Evolutionary conservation across 2,888 invertebrate genomes (phyloP), one percentile per base, ranked within the genome.

Genomic region (Tricholauxania praeusta): DNA sequence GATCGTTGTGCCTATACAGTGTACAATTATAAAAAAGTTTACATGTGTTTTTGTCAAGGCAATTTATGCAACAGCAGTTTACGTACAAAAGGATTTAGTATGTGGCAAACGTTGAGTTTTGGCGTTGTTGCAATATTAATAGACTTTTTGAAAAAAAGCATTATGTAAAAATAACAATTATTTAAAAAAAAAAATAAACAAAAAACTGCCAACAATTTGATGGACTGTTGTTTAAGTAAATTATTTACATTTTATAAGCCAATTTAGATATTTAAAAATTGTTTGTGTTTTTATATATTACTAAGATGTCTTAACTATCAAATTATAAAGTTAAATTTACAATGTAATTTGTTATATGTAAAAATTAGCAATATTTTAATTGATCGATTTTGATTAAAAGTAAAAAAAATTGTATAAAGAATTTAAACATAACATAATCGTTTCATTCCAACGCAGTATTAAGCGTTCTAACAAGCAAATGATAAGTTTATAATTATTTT

Each of bases 11-110:
- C 95, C 0, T 93, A 94, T 81, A 96, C 96, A 0, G 89, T 92
- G 82, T 93, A 93, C 90, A 93, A 94, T 82, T 92, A 93, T 81
- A 93, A 92, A 82, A 93, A 93, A 83, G 96, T 96, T 0, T 93
- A 92, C 82, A 95, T 96, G 93, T 97, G 97, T 83, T 95, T 97
- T 84, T 97, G 97, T 82, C 91, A 91, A 80, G 97, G 97, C 7
- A 96, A 97, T 86, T 89, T 97, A 51, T 97, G 97, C 86, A 97
- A 97, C 71, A 72, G 69, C 22, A 71, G 75, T 17, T 15, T 1
- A n/a, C 66, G 39, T 15, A 14, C 32, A 15, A 32, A 15, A 49
- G 39, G 32, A 22, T 15, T 52, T 14, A 17, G 52, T 48, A 51
- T 17, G 19, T 10, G 28, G 7, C 10, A 57, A 53, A 12, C 51